Evolutionary conservation across 2,113 vertebrate genomes (phyloP), one percentile per base, ranked within the genome.

Genomic region (Emberiza fucata): DNA sequence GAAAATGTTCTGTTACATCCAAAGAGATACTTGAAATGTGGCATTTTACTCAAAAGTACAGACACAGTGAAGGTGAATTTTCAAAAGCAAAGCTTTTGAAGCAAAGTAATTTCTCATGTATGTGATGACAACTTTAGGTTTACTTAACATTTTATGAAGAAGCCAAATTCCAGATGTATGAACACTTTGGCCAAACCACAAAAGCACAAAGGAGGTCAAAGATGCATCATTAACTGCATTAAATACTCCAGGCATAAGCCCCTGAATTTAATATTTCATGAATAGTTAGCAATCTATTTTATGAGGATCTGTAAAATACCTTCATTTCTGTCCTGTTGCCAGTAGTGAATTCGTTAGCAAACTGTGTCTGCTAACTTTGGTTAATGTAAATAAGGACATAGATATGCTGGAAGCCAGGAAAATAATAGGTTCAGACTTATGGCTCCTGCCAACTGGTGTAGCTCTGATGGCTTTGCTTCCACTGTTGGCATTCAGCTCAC

Each of bases 151-250:
- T 71, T 96, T 19, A 48, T 9, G 53, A 81, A 76, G 85, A 89
- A 85, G 70, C 7, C 70, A 76, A 59, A 81, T 72, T 93, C 87
- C 95, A 95, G 78, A 89, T 71, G 85, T 57, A 65, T 0, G 0
- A 82, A 69, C 1, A 4, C 63, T 87, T 89, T 35, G 75, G 59
- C 81, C 63, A 90, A 96, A 80, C 60, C 84, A 61, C 70, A 92
- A 45, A 88, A 90, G 42, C 81, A 85, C 61, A 77, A 60, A 80
- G 35, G 75, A 88, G 66, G 92, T 88, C 88, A 94, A 82, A 82
- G 53, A 61, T 1, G 3, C 66, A 61, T 73, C 7, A 1, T 91
- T 81, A 91, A 65, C 45, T 27, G n/a, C 50, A 77, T 65, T 76
- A 91, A n/a, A 77, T 70, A 85, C 57, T 82, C 66, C 59, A 92